Evolutionary conservation across 2,113 vertebrate genomes (phyloP), one percentile per base, ranked within the genome.

Genomic region (Apaloderma vittatum): DNA sequence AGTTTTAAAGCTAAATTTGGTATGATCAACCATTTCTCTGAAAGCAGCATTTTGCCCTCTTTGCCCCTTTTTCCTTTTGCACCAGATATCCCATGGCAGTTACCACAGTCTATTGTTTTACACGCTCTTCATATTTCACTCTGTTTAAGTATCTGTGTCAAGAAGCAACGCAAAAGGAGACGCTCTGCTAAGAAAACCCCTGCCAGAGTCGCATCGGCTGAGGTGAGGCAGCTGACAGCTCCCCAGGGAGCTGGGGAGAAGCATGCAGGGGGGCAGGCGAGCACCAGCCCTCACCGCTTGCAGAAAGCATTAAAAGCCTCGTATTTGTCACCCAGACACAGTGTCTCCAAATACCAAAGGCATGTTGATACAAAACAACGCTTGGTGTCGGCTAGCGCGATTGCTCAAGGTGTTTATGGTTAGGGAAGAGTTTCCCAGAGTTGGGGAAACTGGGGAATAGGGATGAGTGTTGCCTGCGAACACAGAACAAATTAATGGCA

Each of bases 41-140:
- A 45, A 48, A 88, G 85, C 83, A 75, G 26, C 36, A 27, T n/a
- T 88, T 80, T 90, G 86, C 87, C 88, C 43, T 7, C 18, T 65
- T 29, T 59, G 54, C 40, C 37, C 70, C 59, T 87, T 57, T 76
- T 84, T 51, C 73, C 68, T 72, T 78, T 61, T 22, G 49, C 43
- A 24, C 23, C 17, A 30, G 52, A 57, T 88, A 93, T 91, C 86
- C 0, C 20, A 24, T 95, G 85, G 82, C 91, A 79, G 91, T 59
- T 92, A 70, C 96, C 65, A 65, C 27, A 90, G 58, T 84, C 93
- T 89, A 30, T 87, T 84, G 79, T 52, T 93, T 94, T 91, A 92
- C 88, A 91, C 55, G 11, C 76, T 81, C 87, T 26, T 98, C 92
- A 16, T 55, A 22, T 97, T 96, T 94, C 79, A 11, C 92, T 92